Conservation (phyloP, 23 tunicate species). For the Trididemnum clinides region DNA sequence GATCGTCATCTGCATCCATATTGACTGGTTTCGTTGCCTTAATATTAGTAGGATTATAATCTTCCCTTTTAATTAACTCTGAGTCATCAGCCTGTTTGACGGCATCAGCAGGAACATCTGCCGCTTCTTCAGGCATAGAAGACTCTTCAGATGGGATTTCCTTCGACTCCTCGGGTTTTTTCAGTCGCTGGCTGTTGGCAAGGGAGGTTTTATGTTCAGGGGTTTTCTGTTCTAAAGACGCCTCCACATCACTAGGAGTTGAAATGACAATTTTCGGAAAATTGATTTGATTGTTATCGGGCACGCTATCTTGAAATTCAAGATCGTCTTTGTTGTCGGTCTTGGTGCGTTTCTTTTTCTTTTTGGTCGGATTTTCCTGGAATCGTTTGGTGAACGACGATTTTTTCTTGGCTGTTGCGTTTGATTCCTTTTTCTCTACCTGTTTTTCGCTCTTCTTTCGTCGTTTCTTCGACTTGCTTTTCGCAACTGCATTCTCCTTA, state of each 20-base stretch:
- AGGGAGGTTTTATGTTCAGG: background rate
- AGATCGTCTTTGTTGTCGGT: background rate
- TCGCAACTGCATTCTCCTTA: background rate
- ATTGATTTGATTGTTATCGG: background rate
- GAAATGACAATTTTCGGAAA: slow-evolving; percentile 50
- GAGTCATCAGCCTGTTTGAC: too few relatives aligned
- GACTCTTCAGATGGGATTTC: too few relatives aligned
- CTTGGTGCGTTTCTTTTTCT: background rate
- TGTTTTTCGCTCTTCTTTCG: background rate
- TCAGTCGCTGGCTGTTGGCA: background rate
- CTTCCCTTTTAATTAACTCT: too few relatives aligned
- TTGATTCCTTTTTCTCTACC: background rate
- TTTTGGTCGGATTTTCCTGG: background rate
- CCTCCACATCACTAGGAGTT: slow-evolving; percentile 65
- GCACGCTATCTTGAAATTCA: background rate
- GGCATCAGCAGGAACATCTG: too few relatives aligned
- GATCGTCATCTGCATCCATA: too few relatives aligned
- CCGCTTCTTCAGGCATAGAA: too few relatives aligned
- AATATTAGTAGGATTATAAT: too few relatives aligned
- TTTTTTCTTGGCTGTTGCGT: background rate
- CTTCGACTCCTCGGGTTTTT: too few relatives aligned
- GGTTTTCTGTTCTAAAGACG: slow-evolving; percentile 15
- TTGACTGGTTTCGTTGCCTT: too few relatives aligned
- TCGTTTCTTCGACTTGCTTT: slow-evolving; percentile 15
- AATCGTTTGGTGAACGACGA: background rate